Conservation (phyloP, 2,113 vertebrate genomes). For the Orycteropus afer region DNA sequence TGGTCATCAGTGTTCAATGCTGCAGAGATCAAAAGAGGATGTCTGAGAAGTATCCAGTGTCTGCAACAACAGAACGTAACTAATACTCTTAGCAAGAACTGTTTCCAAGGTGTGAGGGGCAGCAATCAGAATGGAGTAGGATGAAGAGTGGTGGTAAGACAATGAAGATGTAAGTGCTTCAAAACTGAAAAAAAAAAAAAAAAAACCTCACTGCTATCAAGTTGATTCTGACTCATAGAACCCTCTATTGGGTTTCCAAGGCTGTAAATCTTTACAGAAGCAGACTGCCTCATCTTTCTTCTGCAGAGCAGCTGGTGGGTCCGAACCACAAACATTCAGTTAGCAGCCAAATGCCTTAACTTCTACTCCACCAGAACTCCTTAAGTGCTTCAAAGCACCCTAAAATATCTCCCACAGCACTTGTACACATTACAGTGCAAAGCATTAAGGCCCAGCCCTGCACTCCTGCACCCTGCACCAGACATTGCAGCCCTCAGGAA, state of each 20-base stretch:
- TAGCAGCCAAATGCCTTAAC: no score
- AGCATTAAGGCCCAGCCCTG: not conserved
- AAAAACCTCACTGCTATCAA: no score
- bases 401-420: not conserved
- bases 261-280: no score
- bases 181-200: no score
- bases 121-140: no score
- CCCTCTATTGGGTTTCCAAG: no score
- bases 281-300: no score
- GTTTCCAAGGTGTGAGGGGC: not conserved
- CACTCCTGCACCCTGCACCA: rapidly evolving
- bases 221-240: no score
- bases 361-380: no score
- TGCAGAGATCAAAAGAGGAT: not conserved
- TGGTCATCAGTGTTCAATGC: not conserved
- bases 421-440: not conserved
- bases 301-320: no score
- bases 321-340: no score
- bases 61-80: not conserved
- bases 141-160: not conserved
- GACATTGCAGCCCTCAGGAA: no score
- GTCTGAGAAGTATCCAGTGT: not conserved
- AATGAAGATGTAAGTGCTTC: not conserved
- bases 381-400: not conserved
- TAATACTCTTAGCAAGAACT: not conserved